These are phyloP conservation scores for Pandion haliaetus DNA, from an alignment of 2,113 vertebrate genomes.

Conservation along the genomic window DNA sequence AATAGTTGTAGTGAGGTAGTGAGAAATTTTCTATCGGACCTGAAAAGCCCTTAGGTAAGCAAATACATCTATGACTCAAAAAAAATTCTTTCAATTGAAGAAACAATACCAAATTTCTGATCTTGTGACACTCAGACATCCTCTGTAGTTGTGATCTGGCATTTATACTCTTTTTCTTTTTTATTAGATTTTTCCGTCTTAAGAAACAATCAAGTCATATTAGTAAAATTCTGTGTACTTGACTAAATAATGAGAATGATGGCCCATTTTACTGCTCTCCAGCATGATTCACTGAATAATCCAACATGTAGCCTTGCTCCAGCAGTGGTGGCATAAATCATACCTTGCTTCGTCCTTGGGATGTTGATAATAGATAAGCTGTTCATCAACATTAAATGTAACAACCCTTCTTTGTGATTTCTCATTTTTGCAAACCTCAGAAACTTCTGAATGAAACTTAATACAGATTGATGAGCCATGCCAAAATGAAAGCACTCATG, in stretches of 20 bases:
- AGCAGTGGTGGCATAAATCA: not conserved
- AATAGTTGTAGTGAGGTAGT: not conserved
- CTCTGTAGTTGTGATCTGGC: not conserved
- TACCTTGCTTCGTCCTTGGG: not conserved
- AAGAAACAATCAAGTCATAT: not conserved
- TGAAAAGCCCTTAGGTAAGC: not conserved
- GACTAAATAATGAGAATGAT: not conserved
- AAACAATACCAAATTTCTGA: not conserved
- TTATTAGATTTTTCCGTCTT: not conserved
- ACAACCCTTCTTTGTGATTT: not conserved
- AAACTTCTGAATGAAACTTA: not conserved
- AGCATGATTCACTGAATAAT: not conserved
- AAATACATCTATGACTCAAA: not conserved
- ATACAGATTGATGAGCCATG: not conserved
- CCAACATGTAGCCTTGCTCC: not conserved
- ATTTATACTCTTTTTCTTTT: not conserved
- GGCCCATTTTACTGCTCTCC: not conserved
- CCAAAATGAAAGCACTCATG: not conserved
- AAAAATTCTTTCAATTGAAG: not conserved
- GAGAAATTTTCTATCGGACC: not conserved
- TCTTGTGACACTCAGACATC: not conserved
- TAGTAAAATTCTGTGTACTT: not conserved
- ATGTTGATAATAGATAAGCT: not conserved
- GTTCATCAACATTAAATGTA: not conserved
- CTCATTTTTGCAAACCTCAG: not conserved